A percentile compares a stretch with the other conserved stretches of the same genome.
Conservation (phyloP, 2,113 vertebrate species). For the Ochotona curzoniae region DNA sequence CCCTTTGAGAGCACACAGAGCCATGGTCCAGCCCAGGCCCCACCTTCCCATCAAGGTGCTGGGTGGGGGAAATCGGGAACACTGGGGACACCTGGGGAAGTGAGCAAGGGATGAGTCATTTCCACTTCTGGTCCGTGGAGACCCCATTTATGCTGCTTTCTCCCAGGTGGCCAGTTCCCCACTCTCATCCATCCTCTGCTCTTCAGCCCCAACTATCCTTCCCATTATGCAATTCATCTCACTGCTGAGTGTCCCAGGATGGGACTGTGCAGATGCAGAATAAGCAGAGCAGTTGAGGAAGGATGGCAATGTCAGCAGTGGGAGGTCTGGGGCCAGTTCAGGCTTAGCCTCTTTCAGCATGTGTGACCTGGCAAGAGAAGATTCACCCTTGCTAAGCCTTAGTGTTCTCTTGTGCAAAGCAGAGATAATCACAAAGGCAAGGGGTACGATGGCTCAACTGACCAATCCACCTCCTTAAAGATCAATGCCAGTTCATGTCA, state of each 20-base stretch:
- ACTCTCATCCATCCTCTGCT: neutral
- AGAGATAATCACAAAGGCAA: neutral
- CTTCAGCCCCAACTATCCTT: neutral
- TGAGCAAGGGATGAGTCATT: neutral
- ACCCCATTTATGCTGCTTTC: neutral
- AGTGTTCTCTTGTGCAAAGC: neutral
- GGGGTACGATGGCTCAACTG: no score
- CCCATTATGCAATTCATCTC: neutral
- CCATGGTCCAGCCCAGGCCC: neutral
- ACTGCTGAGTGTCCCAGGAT: neutral
- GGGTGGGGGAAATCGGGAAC: neutral
- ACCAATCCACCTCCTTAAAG: no score
- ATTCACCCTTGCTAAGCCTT: neutral
- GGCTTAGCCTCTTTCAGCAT: neutral
- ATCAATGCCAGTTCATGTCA: no score
- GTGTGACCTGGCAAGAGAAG: neutral
- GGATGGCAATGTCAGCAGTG: neutral
- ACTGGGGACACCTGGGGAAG: neutral
- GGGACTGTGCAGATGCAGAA: neutral
- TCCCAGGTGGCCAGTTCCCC: neutral
- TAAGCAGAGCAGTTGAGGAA: neutral
- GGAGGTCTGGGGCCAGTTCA: neutral
- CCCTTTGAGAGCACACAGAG: conserved; percentile 30
- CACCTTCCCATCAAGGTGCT: neutral
- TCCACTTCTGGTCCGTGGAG: conserved; percentile 25